Base-by-base conservation (phyloP, 2,797 vertebrate species). In the Gobio occitaniae region DNA sequence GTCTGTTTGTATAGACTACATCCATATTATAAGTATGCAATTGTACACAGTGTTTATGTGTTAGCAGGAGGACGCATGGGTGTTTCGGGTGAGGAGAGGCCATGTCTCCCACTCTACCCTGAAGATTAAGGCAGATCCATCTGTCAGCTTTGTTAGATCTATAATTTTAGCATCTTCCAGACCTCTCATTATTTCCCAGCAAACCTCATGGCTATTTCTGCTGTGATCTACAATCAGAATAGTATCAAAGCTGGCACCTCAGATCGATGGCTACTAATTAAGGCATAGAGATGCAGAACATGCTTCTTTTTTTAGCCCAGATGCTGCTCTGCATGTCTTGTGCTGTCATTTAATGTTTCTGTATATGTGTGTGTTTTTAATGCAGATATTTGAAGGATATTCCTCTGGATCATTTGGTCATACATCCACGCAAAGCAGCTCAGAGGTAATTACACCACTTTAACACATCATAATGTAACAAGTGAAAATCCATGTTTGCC, bases 301-400 rank as follows among this genome's bases (percentile, higher is more conserved):
- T 61, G 65, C 44, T 13, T n/a, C 85, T 91, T 84, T 91, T 90
- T 91, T 88, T 78, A 84, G 84, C 48, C 25, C 16, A 50, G 66
- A 82, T 72, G 54, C 80, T 65, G 16, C 82, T 72, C 47, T 66
- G 68, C 41, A 77, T 72, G 47, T 61, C 50, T 83, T 59, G 29
- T 76, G 21, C 63, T 78, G 50, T 75, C 17, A 0, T 47, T 63
- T 15, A 7, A 65, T 82, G 19, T 75, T 75, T 85, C 41, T 79
- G 36, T 83, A 8, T 81, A 36, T 86, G 38, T 86, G 66, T 78
- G 32, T 70, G 56, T 79, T 78, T 77, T 21, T 83, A 41, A 85
- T 88, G 88, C 90, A 96, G 95, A 91, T 95, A 91, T 95, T 96
- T 89, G 96, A 96, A 90, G 92, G 93, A 47, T 87, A 90, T 78